Conservation (phyloP, 2,888 invertebrate species). For the Tachina fera region DNA sequence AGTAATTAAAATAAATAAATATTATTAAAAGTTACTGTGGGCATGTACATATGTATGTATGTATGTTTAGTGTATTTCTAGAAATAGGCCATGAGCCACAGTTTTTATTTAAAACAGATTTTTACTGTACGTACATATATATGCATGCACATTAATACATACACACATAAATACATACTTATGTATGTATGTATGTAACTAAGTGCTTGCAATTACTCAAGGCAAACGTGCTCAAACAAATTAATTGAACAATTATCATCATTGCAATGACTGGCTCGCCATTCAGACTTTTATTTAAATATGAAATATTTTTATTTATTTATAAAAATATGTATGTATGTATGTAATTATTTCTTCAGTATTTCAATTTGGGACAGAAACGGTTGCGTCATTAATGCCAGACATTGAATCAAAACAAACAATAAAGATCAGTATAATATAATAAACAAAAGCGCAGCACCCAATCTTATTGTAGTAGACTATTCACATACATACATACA, state of each 20-base stretch:
- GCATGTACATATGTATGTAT: neutral
- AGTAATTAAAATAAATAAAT: neutral
- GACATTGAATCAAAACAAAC: neutral
- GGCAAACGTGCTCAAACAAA: conserved; percentile 51
- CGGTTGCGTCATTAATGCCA: conserved; percentile 10
- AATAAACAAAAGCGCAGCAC: neutral
- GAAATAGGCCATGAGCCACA: conserved; percentile 7
- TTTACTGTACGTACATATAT: neutral
- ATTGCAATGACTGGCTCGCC: neutral
- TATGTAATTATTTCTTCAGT: neutral
- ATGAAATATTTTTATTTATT: conserved; percentile 10
- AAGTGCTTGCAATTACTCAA: conserved; percentile 41
- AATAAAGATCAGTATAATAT: neutral
- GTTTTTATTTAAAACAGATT: neutral
- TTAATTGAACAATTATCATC: conserved; percentile 23
- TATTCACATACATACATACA: too few relatives aligned
- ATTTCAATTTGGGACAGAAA: neutral
- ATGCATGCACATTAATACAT: neutral
- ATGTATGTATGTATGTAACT: neutral
- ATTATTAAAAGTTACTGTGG: neutral
- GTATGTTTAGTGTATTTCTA: neutral
- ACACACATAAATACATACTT: neutral
- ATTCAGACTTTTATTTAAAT: conserved; percentile 16
- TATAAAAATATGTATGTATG: neutral
- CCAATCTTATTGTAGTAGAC: too few relatives aligned